Evolutionary conservation across 2,113 vertebrate genomes (phyloP), one percentile per base, ranked within the genome.

Genomic region (Hystrix brachyura): DNA sequence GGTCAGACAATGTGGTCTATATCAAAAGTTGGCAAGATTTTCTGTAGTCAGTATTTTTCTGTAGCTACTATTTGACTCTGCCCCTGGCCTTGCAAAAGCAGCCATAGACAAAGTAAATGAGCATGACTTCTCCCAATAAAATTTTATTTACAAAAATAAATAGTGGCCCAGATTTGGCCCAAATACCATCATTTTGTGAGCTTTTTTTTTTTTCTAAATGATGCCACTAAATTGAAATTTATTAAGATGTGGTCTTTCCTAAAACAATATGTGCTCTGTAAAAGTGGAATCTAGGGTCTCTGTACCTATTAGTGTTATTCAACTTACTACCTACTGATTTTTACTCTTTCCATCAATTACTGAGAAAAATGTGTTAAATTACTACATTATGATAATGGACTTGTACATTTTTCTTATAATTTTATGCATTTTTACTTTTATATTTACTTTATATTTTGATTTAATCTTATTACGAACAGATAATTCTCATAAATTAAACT

Each of bases 311-410:
- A 38, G 83, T 72, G n/a, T 81, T 64, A 91, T 53, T 91, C n/a
- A 55, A 21, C 29, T 86, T 87, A 71, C 29, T 86, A 72, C 32
- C 65, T 92, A 82, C 72, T 92, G 65, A 57, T 95, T 87, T 78
- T 69, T 95, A 78, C 64, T 84, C 18, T 90, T 83, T 64, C 93
- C 65, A 57, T 60, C 43, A 91, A 80, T 80, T 91, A 91, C 72
- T 62, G 27, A 84, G 60, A 21, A 51, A 91, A 46, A 79, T 79
- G 2, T 71, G 29, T 71, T 81, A 82, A 92, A 95, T n/a, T 81
- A 46, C 64, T 29, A 15, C 15, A 72, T 80, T 72, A 74, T 95
- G 46, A 59, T 60, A 27, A 80, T 71, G 27, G 34, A 71, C 38
- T 64, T 72, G 57, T 80, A 17, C 15, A 53, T 92, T 80, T 86